Base-by-base conservation (phyloP, 2,797 vertebrate genomes). In the Bradypus variegatus region DNA sequence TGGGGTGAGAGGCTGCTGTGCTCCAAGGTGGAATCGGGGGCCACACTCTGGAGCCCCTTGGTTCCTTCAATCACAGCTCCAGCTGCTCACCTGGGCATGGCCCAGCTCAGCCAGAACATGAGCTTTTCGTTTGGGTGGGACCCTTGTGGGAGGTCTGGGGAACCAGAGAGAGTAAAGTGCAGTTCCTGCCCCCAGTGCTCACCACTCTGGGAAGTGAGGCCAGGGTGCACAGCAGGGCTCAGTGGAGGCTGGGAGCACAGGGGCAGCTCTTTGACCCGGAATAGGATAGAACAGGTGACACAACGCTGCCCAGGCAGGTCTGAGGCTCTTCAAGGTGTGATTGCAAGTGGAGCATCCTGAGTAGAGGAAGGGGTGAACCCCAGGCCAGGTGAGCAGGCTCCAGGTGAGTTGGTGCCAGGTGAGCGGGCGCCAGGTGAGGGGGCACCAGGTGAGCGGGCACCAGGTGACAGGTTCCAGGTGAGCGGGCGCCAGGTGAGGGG, bases 31-130 rank as follows among this genome's bases (percentile, higher is more conserved):
- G 83, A 19, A 6, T 2, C 12, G 82, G 3, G 69, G 12, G 25
- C 3, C 55, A 48, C 19, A 3, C 2, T 29, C 62, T 8, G 38
- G 72, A 48, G 78, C 27, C 50, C 25, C 36, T 85, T 0, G 1
- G 18, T 9, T 29, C 62, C n/a, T 33, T 15, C 36, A 11, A 2
- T 27, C 27, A 19, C 19, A 1, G 31, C 60, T 48, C 62, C 31
- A 36, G 15, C 7, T 3, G n/a, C 25, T 33, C 31, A 1, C 7
- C 0, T 1, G 69, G 78, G 45, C 3, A 0, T n/a, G 5, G 15
- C 19, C 25, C n/a, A 7, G 1, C 5, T 31, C 6, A 25, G 48
- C n/a, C 1, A 0, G 21, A 45, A 8, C 16, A 18, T 60, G 78
- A 45, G 21, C 4, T 0, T 38, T n/a, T 45, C 10, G 12, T 36